phyloP scores from a whole-genome alignment of 1,140 invertebrate genomes.

The Bombyx mori region DNA sequence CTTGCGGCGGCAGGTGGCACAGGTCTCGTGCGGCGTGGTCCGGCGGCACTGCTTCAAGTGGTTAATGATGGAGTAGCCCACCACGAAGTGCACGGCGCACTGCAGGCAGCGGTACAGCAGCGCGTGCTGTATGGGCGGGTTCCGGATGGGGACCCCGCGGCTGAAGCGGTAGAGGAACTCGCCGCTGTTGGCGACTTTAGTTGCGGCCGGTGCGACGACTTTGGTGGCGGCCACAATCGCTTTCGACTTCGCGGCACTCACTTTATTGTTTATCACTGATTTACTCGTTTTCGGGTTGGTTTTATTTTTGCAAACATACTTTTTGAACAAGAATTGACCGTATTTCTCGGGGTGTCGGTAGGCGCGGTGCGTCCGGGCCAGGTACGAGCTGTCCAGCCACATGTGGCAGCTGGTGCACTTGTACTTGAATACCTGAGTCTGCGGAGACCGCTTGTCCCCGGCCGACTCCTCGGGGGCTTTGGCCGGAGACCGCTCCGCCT shows the following conservation, averaged over 20 bases:
- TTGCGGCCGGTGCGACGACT: no score
- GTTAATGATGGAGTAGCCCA: not conserved
- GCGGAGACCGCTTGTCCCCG: no score
- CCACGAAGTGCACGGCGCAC: slow-evolving; percentile 14
- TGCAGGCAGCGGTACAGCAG: slow-evolving; percentile 18
- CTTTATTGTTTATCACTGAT: no score
- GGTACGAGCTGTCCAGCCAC: not conserved
- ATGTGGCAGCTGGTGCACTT: slow-evolving; percentile 1
- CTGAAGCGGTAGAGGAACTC: not conserved
- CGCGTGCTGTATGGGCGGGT: slow-evolving; percentile 11
- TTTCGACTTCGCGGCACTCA: no score
- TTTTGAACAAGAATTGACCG: not conserved
- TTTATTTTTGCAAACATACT: no score
- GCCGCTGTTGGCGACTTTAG: no score
- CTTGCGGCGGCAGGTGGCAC: slow-evolving; percentile 11
- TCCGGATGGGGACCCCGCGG: not conserved
- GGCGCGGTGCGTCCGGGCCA: no score
- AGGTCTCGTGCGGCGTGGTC: slow-evolving; percentile 1
- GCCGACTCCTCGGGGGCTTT: no score
- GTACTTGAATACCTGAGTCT: not conserved
- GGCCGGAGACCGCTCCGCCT: no score
- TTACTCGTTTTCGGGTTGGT: no score
- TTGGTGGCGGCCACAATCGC: no score
- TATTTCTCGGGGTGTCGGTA: no score
- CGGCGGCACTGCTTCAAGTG: slow-evolving; percentile 2